phyloP scores from a whole-genome alignment of 1,140 invertebrate genomes.

The Hestina assimilis region DNA sequence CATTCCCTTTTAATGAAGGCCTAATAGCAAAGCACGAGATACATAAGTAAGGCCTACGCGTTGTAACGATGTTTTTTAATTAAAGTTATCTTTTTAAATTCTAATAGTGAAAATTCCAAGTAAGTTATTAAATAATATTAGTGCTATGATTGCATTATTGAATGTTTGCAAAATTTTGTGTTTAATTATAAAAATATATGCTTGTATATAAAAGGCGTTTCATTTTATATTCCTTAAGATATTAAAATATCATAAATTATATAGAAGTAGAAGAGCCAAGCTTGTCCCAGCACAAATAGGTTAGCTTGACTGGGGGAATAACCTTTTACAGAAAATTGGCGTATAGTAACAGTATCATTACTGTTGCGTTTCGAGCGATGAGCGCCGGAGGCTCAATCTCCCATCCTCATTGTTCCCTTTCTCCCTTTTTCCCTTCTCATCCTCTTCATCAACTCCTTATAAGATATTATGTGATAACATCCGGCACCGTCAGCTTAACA shows the following conservation, averaged over 20 bases:
- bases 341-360: too few relatives aligned
- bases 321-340: too few relatives aligned
- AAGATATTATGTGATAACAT: too few relatives aligned
- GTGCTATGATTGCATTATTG: conserved; percentile 73
- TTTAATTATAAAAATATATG: conserved; percentile 75
- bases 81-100: conserved; percentile 65
- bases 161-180: conserved; percentile 73
- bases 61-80: conserved; percentile 24
- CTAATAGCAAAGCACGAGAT: conserved; percentile 27
- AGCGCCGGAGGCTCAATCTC: too few relatives aligned
- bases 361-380: too few relatives aligned
- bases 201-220: conserved; percentile 64
- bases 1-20: conserved; percentile 21
- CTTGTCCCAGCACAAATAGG: too few relatives aligned
- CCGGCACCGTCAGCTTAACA: too few relatives aligned
- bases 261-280: too few relatives aligned
- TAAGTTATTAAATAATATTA: conserved; percentile 66
- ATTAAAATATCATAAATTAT: background rate
- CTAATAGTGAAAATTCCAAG: conserved; percentile 63
- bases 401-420: too few relatives aligned
- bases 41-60: conserved; percentile 27
- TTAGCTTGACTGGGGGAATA: too few relatives aligned
- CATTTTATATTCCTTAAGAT: background rate
- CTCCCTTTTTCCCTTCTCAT: too few relatives aligned
- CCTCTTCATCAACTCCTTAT: too few relatives aligned